These are phyloP conservation scores for Drosophila cardini DNA, from an alignment of 1,140 invertebrate genomes.

Conservation along the genomic window DNA sequence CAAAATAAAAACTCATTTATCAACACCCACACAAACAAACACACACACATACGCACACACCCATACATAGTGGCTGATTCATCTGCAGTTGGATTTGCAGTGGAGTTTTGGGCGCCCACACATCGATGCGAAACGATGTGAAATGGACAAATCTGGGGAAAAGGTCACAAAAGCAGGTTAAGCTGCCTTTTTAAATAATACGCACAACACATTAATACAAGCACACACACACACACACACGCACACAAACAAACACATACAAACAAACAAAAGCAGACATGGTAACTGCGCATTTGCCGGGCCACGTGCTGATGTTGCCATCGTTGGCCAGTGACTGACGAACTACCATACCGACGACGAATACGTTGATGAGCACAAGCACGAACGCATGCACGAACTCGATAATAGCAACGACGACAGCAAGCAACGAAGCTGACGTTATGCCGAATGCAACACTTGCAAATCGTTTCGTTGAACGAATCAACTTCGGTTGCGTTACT, in stretches of 20 bases:
- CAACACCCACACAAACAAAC: constrained; percentile 43
- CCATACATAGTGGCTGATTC: constrained; percentile 18
- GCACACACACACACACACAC: constrained; percentile 12
- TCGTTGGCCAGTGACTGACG: constrained; percentile 27
- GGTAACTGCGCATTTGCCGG: constrained; percentile 21
- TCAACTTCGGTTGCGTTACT: not conserved
- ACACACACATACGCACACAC: constrained; percentile 18
- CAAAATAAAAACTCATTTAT: constrained; percentile 82
- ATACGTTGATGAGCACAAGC: not conserved
- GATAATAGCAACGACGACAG: not conserved
- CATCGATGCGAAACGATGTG: constrained; percentile 35
- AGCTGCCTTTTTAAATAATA: constrained; percentile 80
- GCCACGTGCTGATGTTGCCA: constrained; percentile 55
- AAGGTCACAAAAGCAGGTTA: constrained; percentile 82
- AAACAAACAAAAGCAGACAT: not conserved
- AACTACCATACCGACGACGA: not conserved
- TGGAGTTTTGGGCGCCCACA: constrained; percentile 9
- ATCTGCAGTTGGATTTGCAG: constrained; percentile 47
- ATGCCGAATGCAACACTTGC: not conserved
- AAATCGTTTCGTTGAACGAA: constrained; percentile 5
- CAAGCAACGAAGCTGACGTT: not conserved
- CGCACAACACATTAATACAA: constrained; percentile 69
- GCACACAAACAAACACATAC: constrained; percentile 4
- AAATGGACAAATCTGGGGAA: constrained; percentile 65
- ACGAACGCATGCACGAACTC: constrained; percentile 4